Percentiles rank a stretch among this genome's conserved stretches.
Evolutionary conservation across 2,113 vertebrate genomes (phyloP).

Genomic region (Calidris pugnax): DNA sequence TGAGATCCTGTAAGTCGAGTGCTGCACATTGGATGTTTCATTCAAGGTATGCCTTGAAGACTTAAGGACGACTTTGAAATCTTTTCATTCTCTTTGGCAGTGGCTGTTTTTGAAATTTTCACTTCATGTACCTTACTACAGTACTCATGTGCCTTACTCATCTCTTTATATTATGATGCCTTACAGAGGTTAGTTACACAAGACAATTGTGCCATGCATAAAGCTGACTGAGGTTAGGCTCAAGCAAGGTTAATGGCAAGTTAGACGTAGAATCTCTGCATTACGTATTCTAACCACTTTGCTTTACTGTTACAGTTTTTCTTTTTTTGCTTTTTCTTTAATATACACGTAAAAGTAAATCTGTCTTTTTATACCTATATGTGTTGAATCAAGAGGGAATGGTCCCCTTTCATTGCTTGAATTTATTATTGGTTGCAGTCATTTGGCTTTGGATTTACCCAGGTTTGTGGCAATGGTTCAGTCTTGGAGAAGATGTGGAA

Average conservation of each 20-base stretch:
- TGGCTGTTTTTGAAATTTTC: not conserved
- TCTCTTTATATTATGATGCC: not conserved
- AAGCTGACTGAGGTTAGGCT: not conserved
- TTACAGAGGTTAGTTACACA: not conserved
- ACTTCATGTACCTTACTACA: not conserved
- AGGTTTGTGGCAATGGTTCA: not conserved
- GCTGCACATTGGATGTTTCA: not conserved
- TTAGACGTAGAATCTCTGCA: not conserved
- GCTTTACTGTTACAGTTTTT: not conserved
- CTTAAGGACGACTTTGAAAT: not conserved
- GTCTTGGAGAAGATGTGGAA: not conserved
- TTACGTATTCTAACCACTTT: not conserved
- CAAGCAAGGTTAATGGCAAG: not conserved
- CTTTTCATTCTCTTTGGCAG: not conserved
- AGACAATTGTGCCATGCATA: not conserved
- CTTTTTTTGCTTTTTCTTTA: not conserved
- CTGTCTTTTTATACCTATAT: not conserved
- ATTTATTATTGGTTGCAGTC: not conserved
- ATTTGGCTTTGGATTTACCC: not conserved
- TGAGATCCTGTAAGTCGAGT: not conserved
- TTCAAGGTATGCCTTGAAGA: not conserved
- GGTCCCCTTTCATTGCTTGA: not conserved
- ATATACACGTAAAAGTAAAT: accelerated
- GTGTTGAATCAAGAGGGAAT: not conserved
- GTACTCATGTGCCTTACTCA: not conserved